Evolutionary conservation across 2,113 vertebrate species (phyloP).

Genomic region (Daboia siamensis): DNA sequence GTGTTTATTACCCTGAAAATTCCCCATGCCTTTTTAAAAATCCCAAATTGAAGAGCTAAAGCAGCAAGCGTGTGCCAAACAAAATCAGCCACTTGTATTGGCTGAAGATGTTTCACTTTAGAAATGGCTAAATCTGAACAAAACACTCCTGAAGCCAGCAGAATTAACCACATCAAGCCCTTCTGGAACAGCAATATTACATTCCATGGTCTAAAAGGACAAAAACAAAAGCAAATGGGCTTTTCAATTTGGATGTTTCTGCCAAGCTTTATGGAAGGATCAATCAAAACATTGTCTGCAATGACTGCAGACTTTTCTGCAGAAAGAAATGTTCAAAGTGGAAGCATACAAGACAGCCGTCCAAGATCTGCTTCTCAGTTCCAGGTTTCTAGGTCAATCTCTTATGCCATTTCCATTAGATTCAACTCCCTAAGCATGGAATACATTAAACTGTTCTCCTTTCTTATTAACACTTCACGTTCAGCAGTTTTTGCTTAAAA

Average conservation of each 20-base stretch:
- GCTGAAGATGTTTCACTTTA: background rate
- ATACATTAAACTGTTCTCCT: background rate
- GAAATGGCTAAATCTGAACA: conserved; percentile 13
- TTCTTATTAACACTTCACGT: background rate
- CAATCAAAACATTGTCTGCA: background rate
- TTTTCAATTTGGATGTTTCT: background rate
- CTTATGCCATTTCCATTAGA: background rate
- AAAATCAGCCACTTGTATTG: background rate
- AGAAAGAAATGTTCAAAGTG: background rate
- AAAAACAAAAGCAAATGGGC: background rate
- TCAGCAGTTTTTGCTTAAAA: background rate
- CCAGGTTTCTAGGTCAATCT: background rate
- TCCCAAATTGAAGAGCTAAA: conserved; percentile 2
- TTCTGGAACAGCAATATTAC: background rate
- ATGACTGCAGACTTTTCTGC: background rate
- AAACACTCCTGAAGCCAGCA: conserved; percentile 7
- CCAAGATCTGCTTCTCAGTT: background rate
- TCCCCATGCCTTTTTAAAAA: background rate
- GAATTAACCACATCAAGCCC: background rate
- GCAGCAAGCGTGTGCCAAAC: background rate
- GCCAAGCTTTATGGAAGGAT: background rate
- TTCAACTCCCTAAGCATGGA: background rate
- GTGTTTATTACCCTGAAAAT: background rate
- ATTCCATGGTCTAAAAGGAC: background rate
- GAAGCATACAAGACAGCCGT: background rate